These are phyloP conservation scores for Arctocebus calabarensis DNA, from an alignment of 2,797 vertebrate genomes.

Conservation along the genomic window DNA sequence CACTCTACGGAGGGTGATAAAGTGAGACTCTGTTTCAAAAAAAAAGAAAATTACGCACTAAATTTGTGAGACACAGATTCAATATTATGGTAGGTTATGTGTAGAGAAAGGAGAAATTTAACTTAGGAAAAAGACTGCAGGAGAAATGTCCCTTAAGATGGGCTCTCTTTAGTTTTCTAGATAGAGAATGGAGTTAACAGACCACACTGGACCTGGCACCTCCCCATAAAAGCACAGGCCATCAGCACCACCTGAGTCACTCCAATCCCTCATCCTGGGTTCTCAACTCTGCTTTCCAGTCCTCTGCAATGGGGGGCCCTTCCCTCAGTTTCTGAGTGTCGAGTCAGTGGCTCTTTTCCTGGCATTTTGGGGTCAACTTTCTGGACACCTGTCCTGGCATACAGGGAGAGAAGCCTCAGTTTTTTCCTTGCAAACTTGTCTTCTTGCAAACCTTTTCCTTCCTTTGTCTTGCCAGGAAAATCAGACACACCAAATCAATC, in stretches of 20 bases:
- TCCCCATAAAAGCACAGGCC: neutral
- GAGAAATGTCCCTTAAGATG: neutral
- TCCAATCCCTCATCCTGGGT: neutral
- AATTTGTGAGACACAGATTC: neutral
- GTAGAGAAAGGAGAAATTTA: neutral
- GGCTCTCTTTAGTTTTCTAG: neutral
- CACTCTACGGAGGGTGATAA: too few relatives aligned
- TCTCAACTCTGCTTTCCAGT: neutral
- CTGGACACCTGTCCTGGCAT: neutral
- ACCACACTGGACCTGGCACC: too few relatives aligned
- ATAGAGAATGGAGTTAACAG: neutral
- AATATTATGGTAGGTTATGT: neutral
- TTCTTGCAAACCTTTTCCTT: neutral
- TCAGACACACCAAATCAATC: neutral
- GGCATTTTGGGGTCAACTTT: neutral
- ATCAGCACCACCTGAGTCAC: fast-evolving
- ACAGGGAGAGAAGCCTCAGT: neutral
- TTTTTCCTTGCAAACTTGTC: neutral
- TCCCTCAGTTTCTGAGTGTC: neutral
- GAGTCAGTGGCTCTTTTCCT: neutral
- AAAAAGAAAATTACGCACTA: neutral
- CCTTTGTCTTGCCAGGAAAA: neutral
- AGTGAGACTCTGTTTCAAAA: too few relatives aligned
- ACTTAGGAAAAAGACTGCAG: neutral
- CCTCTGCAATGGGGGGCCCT: neutral